Evolutionary conservation across 2,797 vertebrate species (phyloP).

Genomic region (Characodon lateralis): DNA sequence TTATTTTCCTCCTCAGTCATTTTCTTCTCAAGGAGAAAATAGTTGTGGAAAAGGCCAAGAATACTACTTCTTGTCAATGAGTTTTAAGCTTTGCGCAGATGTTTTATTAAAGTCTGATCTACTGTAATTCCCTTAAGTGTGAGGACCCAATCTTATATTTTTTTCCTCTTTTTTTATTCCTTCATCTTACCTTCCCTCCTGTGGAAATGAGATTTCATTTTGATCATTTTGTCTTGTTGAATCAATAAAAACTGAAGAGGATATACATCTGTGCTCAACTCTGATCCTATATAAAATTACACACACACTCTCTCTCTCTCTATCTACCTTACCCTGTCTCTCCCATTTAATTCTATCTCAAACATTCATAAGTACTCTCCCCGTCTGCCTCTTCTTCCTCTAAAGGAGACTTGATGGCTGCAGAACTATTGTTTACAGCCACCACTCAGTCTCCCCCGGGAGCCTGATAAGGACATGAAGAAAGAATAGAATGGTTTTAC

Average conservation of each 20-base stretch:
- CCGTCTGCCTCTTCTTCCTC: conserved; percentile 40
- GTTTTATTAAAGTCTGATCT: conserved; percentile 28
- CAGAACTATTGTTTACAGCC: conserved; percentile 73
- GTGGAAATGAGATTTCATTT: conserved; percentile 48
- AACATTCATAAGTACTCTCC: conserved; percentile 50
- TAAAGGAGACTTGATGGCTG: conserved; percentile 48
- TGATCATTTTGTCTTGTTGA: conserved; percentile 50
- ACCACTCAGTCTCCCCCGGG: conserved; percentile 61
- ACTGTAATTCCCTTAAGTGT: background rate
- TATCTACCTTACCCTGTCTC: background rate
- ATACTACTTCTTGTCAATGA: conserved; percentile 11
- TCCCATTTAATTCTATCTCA: conserved; percentile 32
- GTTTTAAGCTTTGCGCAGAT: conserved; percentile 28
- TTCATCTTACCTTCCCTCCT: conserved; percentile 24
- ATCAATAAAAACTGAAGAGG: conserved; percentile 48
- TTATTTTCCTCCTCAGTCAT: conserved; percentile 1
- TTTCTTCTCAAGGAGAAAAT: conserved; percentile 8
- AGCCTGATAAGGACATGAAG: conserved; percentile 70
- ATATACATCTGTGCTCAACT: conserved; percentile 43
- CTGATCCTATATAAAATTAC: conserved; percentile 40
- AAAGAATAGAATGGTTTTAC: conserved; percentile 72
- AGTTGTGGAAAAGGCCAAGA: conserved; percentile 8
- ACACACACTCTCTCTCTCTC: conserved; percentile 1
- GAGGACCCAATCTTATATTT: conserved; percentile 7
- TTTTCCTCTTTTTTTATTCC: background rate